These are phyloP conservation scores for Acrobasis consociella DNA, from an alignment of 2,888 invertebrate species.

Conservation along the genomic window DNA sequence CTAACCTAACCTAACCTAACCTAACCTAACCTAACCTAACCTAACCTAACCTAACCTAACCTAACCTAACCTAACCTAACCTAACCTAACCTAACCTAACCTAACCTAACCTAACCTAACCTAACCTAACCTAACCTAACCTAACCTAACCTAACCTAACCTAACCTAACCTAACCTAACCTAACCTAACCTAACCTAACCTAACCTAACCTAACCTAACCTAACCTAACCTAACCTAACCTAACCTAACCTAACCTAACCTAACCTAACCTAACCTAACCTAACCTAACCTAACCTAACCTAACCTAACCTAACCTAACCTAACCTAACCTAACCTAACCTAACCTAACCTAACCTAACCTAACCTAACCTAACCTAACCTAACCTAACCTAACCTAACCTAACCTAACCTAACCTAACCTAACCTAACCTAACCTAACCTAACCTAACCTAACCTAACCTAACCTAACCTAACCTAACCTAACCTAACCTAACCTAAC, in stretches of 20 bases:
- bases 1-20: slow-evolving; percentile 23
- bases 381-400: slow-evolving; percentile 27
- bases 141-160: slow-evolving; percentile 33
- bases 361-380: slow-evolving; percentile 32
- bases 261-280: slow-evolving; percentile 28
- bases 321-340: slow-evolving; percentile 32
- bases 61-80: slow-evolving; percentile 30
- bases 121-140: slow-evolving; percentile 33
- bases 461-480: slow-evolving; percentile 29
- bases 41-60: slow-evolving; percentile 23
- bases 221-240: slow-evolving; percentile 30
- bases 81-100: slow-evolving; percentile 28
- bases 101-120: slow-evolving; percentile 26
- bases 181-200: slow-evolving; percentile 26
- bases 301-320: slow-evolving; percentile 29
- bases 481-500: slow-evolving; percentile 28
- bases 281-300: slow-evolving; percentile 28
- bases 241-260: slow-evolving; percentile 32
- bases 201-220: slow-evolving; percentile 28
- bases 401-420: slow-evolving; percentile 28
- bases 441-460: slow-evolving; percentile 32
- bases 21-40: slow-evolving; percentile 24
- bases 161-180: slow-evolving; percentile 31
- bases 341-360: slow-evolving; percentile 33
- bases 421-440: slow-evolving; percentile 28